phyloP scores from a whole-genome alignment of 2,113 vertebrate genomes.

The Podarcis muralis region DNA sequence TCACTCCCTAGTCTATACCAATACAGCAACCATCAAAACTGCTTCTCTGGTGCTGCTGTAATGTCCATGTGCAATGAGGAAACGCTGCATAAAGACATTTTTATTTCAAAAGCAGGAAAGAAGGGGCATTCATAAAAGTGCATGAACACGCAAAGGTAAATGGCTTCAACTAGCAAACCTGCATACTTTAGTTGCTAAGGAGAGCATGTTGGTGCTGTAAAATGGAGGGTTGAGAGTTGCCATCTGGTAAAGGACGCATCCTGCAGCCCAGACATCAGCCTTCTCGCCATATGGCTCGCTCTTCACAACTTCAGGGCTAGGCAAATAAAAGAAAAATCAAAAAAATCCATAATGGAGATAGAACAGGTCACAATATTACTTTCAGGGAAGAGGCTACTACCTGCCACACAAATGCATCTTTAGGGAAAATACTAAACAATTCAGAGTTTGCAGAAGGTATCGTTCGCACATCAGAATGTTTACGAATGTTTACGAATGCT shows the following conservation, averaged over 20 bases:
- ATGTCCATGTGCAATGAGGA: not conserved
- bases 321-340: slow-evolving; percentile 17
- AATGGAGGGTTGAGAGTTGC: slow-evolving; percentile 86
- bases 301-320: slow-evolving; percentile 89
- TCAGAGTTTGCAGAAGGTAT: not conserved
- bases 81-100: not conserved
- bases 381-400: not conserved
- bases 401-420: not conserved
- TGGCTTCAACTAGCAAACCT: not conserved
- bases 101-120: not conserved
- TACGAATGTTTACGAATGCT: not conserved
- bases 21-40: not conserved
- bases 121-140: not conserved
- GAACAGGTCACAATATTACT: not conserved
- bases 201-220: slow-evolving; percentile 89
- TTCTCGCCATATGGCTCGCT: slow-evolving; percentile 89
- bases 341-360: not conserved
- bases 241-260: slow-evolving; percentile 93
- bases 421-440: not conserved
- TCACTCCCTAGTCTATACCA: not conserved
- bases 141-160: slow-evolving; percentile 8
- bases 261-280: slow-evolving; percentile 89
- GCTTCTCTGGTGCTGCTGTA: not conserved
- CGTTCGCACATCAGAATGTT: not conserved
- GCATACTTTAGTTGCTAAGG: slow-evolving; percentile 84